Evolutionary conservation across 2,888 invertebrate species (phyloP), one percentile per base, ranked within the genome.

Genomic region (Vannuccia rotundouncinata): DNA sequence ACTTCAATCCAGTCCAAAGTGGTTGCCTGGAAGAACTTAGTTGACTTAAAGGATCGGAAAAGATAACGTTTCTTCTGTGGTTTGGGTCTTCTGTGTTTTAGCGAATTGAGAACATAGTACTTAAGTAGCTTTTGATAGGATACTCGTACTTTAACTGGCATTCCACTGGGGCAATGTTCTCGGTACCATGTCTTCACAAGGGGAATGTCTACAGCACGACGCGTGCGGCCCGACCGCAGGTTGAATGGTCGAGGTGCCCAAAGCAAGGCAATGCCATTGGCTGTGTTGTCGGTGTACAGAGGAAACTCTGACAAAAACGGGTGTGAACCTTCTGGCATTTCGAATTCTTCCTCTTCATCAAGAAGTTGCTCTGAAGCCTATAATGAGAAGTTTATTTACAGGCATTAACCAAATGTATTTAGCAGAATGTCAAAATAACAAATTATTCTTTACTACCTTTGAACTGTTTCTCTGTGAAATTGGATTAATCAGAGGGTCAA

Each of bases 11-110:
- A 99, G 89, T 99, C 99, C 84, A 99, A 90, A 0, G 96, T 96
- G 0, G 99, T 99, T 0, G 95, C 95, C 92, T 99, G 98, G 91
- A 99, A 99, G 90, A 99, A 99, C 89, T 99, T 99, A 0, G 99
- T 99, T 0, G 97, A 94, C 89, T 99, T 99, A 90, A 99, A 99
- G 0, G 99, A 99, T 31, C 98, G 92, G 91, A 99, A 99, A 74
- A 99, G 90, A 86, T 97, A 97, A 91, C 98, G 92, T 86, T 98
- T 97, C 89, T 99, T 99, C 88, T 99, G 99, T 10, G 99, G 94
- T 88, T 99, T 99, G 0, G 99, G 99, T 74, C 95, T 93, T 82
- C 96, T 91, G 88, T 99, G 98, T 87, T 99, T 98, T 80, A 99
- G 89, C 0, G 98, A 95, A 89, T 99, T 99, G 60, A 99, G 90